Percentiles rank a stretch among this genome's conserved stretches.
These are phyloP conservation scores for Dasypus novemcinctus DNA, from an alignment of 2,113 vertebrate genomes.

Conservation along the genomic window DNA sequence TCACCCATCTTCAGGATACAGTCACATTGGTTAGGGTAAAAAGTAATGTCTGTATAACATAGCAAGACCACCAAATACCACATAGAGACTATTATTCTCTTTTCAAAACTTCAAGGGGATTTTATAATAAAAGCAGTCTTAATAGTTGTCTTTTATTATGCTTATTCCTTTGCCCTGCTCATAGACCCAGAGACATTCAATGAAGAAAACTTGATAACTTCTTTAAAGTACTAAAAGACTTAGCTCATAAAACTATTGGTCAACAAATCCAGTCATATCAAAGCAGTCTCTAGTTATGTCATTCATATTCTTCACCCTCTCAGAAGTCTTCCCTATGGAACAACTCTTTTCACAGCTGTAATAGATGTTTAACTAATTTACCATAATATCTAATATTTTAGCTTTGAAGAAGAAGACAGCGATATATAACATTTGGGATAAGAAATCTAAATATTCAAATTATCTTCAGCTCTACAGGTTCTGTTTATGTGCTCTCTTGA, in stretches of 20 bases:
- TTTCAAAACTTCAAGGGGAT: not conserved
- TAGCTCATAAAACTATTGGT: not conserved
- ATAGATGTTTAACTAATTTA: conserved; percentile 67
- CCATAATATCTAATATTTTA: conserved; percentile 50
- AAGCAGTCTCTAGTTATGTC: not conserved
- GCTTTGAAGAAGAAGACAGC: conserved; percentile 47
- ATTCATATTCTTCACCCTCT: not conserved
- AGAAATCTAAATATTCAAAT: not conserved
- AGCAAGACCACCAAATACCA: not conserved
- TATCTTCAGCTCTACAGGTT: not conserved
- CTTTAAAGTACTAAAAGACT: not conserved
- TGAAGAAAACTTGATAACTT: not conserved
- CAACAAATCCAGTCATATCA: not conserved
- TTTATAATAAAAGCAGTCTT: not conserved
- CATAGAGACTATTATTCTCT: not conserved
- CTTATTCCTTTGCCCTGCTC: not conserved
- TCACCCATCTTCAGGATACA: not conserved
- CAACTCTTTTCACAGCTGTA: conserved; percentile 71
- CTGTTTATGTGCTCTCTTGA: not conserved
- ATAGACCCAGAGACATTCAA: not conserved
- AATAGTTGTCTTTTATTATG: conserved; percentile 5
- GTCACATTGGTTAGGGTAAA: not conserved
- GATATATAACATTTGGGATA: conserved; percentile 41
- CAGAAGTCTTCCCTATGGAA: not conserved
- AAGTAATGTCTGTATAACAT: not conserved